A percentile compares a stretch with the other conserved stretches of the same genome.
phyloP scores from a whole-genome alignment of 2,797 vertebrate species.

The Limosa lapponica region DNA sequence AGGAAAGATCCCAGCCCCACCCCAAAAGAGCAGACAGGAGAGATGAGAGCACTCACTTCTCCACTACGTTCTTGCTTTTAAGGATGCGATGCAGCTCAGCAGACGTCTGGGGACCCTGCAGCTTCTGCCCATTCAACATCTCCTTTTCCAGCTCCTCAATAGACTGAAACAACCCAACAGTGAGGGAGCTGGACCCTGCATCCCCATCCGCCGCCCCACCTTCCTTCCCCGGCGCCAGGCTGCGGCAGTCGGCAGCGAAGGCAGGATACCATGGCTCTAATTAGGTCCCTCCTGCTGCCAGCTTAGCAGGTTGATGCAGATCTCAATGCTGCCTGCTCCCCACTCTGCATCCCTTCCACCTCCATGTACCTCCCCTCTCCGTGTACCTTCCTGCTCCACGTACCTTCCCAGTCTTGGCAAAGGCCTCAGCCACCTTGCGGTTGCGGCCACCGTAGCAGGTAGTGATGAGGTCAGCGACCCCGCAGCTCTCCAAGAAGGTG shows the following conservation, averaged over 20 bases:
- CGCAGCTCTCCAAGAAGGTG: slow-evolving; percentile 97
- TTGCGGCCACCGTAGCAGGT: slow-evolving; percentile 97
- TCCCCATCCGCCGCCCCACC: rapidly evolving
- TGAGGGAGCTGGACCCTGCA: background rate
- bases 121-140: slow-evolving; percentile 96
- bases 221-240: background rate
- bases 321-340: rapidly evolving
- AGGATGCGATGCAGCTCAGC: slow-evolving; percentile 89
- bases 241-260: rapidly evolving
- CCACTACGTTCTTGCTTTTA: slow-evolving; percentile 85
- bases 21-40: background rate
- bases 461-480: slow-evolving; percentile 95
- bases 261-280: background rate
- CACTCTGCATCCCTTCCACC: slow-evolving; percentile 71
- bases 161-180: slow-evolving; percentile 75
- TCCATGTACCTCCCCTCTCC: too few relatives aligned
- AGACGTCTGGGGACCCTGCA: slow-evolving; percentile 94
- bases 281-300: background rate
- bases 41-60: slow-evolving; percentile 84
- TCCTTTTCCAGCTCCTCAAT: slow-evolving; percentile 96
- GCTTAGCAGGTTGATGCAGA: background rate
- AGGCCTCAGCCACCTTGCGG: slow-evolving; percentile 93
- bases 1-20: background rate
- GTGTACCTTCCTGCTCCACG: background rate
- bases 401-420: slow-evolving; percentile 87